Percentiles rank a stretch among this genome's conserved stretches.
phyloP scores from a whole-genome alignment of 2,113 vertebrate species.

The Megaceryle torquata region DNA sequence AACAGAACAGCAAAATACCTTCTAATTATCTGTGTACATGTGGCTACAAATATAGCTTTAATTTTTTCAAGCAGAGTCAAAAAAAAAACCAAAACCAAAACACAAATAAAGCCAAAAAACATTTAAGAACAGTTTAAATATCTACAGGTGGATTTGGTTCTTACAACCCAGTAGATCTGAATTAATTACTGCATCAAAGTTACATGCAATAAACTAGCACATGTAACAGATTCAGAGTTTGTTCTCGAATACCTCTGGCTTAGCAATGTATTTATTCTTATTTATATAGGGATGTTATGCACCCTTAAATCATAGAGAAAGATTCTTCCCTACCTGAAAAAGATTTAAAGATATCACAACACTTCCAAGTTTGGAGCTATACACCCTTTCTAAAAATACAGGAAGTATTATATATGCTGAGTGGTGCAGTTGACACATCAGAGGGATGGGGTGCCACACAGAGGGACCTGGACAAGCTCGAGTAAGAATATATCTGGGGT shows the following conservation, averaged over 20 bases:
- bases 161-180: background rate
- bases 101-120: background rate
- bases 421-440: no score
- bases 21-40: background rate
- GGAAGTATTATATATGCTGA: no score
- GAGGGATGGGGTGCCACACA: no score
- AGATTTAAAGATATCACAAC: background rate
- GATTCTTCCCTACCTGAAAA: background rate
- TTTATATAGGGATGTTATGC: background rate
- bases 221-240: background rate
- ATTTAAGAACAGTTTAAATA: background rate
- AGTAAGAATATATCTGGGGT: background rate
- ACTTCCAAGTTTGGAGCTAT: background rate
- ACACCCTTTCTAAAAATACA: background rate
- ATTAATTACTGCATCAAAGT: background rate
- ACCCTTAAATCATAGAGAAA: background rate
- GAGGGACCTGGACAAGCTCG: no score
- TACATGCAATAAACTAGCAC: background rate
- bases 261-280: background rate
- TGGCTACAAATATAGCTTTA: background rate
- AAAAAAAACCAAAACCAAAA: background rate
- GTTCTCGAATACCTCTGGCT: background rate
- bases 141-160: background rate
- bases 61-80: background rate
- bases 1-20: background rate